Conservation (phyloP, 2,113 vertebrate species). For the Alligator mississippiensis region DNA sequence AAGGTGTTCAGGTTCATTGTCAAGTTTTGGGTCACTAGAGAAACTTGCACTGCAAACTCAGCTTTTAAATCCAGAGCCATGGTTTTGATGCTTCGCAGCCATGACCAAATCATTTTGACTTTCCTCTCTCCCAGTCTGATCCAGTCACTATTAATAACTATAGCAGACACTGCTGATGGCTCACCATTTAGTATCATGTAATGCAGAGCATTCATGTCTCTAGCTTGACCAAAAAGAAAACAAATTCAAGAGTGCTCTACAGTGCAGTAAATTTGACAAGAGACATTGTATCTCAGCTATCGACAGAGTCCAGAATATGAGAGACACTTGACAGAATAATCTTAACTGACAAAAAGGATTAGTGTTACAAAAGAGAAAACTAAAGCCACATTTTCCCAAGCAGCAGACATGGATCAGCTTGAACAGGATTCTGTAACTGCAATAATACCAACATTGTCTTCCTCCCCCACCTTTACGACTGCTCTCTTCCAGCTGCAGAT, state of each 20-base stretch:
- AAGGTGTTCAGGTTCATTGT: neutral
- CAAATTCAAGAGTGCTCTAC: neutral
- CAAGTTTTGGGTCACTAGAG: neutral
- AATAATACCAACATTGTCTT: neutral
- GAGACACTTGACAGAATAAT: conserved; percentile 21
- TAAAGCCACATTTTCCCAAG: conserved; percentile 36
- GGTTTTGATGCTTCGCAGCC: neutral
- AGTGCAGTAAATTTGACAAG: neutral
- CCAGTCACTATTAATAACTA: neutral
- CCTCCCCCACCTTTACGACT: fast-evolving
- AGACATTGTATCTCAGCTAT: fast-evolving
- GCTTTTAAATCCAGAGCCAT: neutral
- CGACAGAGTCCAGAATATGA: neutral
- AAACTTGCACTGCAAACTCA: neutral
- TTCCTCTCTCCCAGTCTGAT: neutral
- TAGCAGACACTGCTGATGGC: neutral
- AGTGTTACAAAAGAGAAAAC: conserved; percentile 39
- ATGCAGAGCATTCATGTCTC: neutral
- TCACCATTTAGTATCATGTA: neutral
- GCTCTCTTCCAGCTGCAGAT: neutral
- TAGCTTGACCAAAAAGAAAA: neutral
- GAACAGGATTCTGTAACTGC: neutral
- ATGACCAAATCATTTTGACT: neutral
- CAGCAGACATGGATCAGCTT: neutral
- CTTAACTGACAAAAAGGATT: neutral